Evolutionary conservation across 2,888 invertebrate species (phyloP).

Genomic region (Leucophenga maculata): DNA sequence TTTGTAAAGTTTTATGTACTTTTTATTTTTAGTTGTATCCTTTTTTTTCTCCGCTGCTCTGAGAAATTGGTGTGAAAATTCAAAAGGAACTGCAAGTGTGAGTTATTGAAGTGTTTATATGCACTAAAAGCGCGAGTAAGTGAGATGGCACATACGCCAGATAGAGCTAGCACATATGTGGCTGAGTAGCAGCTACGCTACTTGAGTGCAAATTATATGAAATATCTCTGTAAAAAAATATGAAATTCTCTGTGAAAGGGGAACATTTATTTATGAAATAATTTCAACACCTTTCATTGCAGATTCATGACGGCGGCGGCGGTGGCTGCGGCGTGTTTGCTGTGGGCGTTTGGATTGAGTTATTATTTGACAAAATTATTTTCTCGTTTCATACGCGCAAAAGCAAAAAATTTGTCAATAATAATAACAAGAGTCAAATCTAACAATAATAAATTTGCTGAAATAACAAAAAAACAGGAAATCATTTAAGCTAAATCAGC

Average conservation of each 20-base stretch:
- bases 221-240: conserved; percentile 56
- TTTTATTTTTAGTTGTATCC: conserved; percentile 25
- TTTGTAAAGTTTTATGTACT: conserved; percentile 6
- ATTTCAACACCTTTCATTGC: conserved; percentile 15
- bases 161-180: conserved; percentile 57
- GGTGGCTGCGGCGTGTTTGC: not conserved
- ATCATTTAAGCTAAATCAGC: conserved; percentile 59
- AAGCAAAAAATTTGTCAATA: conserved; percentile 61
- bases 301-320: no score
- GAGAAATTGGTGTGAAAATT: conserved; percentile 70
- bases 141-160: not conserved
- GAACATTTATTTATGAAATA: conserved; percentile 18
- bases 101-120: conserved; percentile 38
- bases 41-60: conserved; percentile 50
- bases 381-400: conserved; percentile 40
- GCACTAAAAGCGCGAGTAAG: not conserved
- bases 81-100: conserved; percentile 65
- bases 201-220: conserved; percentile 55
- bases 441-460: conserved; percentile 32
- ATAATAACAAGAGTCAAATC: conserved; percentile 41
- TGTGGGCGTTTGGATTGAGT: conserved; percentile 47
- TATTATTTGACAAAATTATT: conserved; percentile 44
- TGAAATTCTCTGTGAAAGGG: conserved; percentile 37
- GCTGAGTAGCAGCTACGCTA: conserved; percentile 35
- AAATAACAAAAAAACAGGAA: conserved; percentile 17